Evolutionary conservation across 2,797 vertebrate species (phyloP), one percentile per base, ranked within the genome.

Genomic region (Cygnus olor): DNA sequence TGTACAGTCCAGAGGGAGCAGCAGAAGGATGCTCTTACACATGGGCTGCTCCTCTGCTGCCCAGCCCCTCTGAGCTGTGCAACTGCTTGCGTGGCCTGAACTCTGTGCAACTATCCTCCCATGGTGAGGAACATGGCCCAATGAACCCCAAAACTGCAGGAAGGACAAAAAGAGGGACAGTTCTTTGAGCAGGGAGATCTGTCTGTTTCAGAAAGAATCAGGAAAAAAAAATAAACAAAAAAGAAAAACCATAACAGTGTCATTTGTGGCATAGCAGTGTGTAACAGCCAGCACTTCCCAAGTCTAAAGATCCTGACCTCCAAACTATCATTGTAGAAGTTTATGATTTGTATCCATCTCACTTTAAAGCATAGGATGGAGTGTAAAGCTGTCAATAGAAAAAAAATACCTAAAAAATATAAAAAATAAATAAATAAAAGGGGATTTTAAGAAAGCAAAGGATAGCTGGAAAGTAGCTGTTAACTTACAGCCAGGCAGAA

Each of bases 11-110:
- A 38, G 30, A 1, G 10, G 20, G 63, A 81, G n/a, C 12, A 80
- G 66, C 27, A 54, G 65, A 56, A 83, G 63, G 69, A 57, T 34
- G 49, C 44, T 71, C 1, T 64, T 3, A 1, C 0, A 0, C 11
- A 1, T 0, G 0, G 13, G 68, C 30, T 25, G 45, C 61, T 83
- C 42, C 57, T 61, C 57, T 3, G 4, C 47, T 0, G 0, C 42
- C 45, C 45, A 51, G 42, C 40, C 63, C 2, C 1, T 0, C 11
- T 2, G 51, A 65, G 20, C 71, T 25, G 30, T 9, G 4, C 6
- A 1, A 7, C 45, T 13, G n/a, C 30, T 54, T 28, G 60, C 8
- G 0, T 28, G 9, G 70, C 40, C 89, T 3, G 72, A 70, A 42
- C 74, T 82, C 9, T 12, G 65, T 22, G 80, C 88, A 69, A 10